Conservation (phyloP, 2,797 vertebrate genomes). For the Phalloptychus januarius region DNA sequence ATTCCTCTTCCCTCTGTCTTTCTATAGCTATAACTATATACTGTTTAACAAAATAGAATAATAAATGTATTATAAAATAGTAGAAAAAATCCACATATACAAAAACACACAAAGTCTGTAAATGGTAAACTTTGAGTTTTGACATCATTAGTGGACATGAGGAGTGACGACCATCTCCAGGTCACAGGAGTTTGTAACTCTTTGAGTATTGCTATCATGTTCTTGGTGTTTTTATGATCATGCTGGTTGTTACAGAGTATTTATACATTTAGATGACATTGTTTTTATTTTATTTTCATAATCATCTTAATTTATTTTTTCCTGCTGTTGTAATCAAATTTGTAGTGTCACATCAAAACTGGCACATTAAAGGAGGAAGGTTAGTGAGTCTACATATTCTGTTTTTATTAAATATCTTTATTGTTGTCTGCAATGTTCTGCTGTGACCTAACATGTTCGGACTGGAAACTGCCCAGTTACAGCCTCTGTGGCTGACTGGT, state of each 20-base stretch:
- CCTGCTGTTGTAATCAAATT: constrained; percentile 69
- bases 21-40: constrained; percentile 68
- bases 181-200: constrained; percentile 73
- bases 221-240: constrained; percentile 77
- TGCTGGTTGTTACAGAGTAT: constrained; percentile 79
- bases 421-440: constrained; percentile 11
- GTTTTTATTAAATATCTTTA: constrained; percentile 11
- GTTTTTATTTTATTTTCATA: constrained; percentile 54
- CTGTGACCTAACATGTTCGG: neutral
- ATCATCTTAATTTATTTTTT: constrained; percentile 32
- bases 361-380: constrained; percentile 66
- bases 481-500: neutral
- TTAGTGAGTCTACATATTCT: constrained; percentile 23
- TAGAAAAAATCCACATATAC: constrained; percentile 58
- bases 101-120: constrained; percentile 78
- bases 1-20: constrained; percentile 46
- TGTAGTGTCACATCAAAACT: constrained; percentile 70
- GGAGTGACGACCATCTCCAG: constrained; percentile 64
- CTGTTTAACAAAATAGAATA: constrained; percentile 65
- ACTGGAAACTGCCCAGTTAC: constrained; percentile 9
- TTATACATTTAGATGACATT: constrained; percentile 59
- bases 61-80: constrained; percentile 75
- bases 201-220: constrained; percentile 73
- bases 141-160: constrained; percentile 61
- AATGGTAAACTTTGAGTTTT: constrained; percentile 73